A percentile compares a stretch with the other conserved stretches of the same genome.
phyloP scores from a whole-genome alignment of 2,113 vertebrate species.

The Tinamus guttatus region DNA sequence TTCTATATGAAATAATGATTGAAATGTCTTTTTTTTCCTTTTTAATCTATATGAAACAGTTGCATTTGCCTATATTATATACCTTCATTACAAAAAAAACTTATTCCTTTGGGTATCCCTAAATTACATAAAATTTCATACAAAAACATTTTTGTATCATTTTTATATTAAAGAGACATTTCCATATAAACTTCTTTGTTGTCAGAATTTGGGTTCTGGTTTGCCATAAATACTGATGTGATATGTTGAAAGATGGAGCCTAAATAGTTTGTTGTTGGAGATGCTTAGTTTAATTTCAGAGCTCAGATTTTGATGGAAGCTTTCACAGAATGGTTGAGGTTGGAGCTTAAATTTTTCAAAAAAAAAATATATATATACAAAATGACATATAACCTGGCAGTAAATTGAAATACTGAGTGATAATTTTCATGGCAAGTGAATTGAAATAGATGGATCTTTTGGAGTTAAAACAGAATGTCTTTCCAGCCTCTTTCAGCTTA shows the following conservation, averaged over 20 bases:
- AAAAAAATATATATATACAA: too few relatives aligned
- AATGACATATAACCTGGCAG: not conserved
- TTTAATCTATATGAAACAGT: not conserved
- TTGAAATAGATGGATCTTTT: not conserved
- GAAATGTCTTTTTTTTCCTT: not conserved
- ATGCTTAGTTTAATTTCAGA: not conserved
- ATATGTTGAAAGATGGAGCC: not conserved
- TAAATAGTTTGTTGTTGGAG: not conserved
- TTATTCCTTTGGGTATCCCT: not conserved
- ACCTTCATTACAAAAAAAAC: not conserved
- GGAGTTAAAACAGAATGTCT: not conserved
- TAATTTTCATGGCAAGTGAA: not conserved
- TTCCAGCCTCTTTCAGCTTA: not conserved
- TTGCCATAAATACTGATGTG: not conserved
- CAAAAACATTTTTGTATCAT: not conserved
- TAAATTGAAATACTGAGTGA: not conserved
- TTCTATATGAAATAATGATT: not conserved
- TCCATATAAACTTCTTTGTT: not conserved
- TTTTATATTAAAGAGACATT: not conserved
- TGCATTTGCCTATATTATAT: not conserved
- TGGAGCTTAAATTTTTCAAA: not conserved
- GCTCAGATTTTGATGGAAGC: not conserved
- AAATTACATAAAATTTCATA: not conserved
- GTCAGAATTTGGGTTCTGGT: not conserved
- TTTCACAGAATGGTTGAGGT: not conserved